Evolutionary conservation across 2,113 vertebrate genomes (phyloP), one percentile per base, ranked within the genome.

Genomic region (Corythornis vintsioides): DNA sequence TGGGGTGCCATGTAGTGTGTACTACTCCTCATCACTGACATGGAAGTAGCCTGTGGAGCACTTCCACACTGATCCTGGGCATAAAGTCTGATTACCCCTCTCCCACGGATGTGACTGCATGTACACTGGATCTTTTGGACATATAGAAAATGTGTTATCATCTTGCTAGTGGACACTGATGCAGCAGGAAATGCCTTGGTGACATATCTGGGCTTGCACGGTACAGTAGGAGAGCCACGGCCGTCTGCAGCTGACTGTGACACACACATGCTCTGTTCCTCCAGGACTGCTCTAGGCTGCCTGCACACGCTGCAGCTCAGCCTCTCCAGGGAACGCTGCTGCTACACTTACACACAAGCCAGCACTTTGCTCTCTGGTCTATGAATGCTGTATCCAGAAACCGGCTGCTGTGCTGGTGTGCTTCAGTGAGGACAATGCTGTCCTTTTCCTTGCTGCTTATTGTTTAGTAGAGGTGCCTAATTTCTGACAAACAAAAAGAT

Each of bases 401-500:
- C 16, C 64, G 72, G 88, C 94, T 92, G 87, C 74, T 87, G 47
- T 0, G 9, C 53, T 72, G 65, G 52, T 75, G 72, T 2, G 25
- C 78, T 91, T 89, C 84, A 63, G 82, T 93, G 78, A 72, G 78
- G 50, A 83, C 65, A 91, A 94, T 79, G 57, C 45, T 52, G 10
- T 70, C 71, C 56, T 89, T 87, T 76, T 22, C 61, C 66, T 63
- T 47, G 78, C 82, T 87, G 63, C 76, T 95, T 77, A 70, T 86
- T n/a, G 13, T 90, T 94, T 83, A 86, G 45, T 63, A 56, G 86
- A 92, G 89, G 72, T 92, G 52, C 60, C 64, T 88, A 52, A 92
- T 92, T 95, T 95, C 81, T 82, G 53, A 69, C 63, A 83, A 84
- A 90, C 71, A 93, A 93, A 93, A 87, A 57, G 59, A 86, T 38